A percentile compares a stretch with the other conserved stretches of the same genome.
phyloP scores from a whole-genome alignment of 2,797 vertebrate species.

The Chelidonichthys spinosus region DNA sequence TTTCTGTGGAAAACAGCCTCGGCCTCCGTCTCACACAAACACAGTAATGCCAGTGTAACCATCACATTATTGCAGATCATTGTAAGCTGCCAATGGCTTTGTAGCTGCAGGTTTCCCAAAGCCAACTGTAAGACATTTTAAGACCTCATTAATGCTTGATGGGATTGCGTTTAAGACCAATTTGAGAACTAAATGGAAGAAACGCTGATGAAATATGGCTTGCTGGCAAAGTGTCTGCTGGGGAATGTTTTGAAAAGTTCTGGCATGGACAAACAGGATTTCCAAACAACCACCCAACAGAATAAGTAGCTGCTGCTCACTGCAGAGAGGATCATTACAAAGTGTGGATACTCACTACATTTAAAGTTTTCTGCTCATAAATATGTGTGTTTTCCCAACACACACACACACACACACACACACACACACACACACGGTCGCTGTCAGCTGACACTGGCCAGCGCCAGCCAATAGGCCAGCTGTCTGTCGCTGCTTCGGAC shows the following conservation, averaged over 20 bases:
- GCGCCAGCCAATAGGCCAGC: conserved; percentile 42
- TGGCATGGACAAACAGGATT: conserved; percentile 1
- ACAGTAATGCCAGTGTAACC: conserved; percentile 27
- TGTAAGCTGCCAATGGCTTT: conserved; percentile 23
- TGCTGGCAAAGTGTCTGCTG: conserved; percentile 5
- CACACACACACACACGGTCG: background rate
- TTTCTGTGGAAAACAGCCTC: conserved; percentile 55
- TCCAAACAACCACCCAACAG: conserved; percentile 2
- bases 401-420: conserved; percentile 38
- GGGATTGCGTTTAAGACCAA: conserved; percentile 25
- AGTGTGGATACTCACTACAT: background rate
- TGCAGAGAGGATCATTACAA: conserved; percentile 3
- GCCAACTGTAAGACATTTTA: conserved; percentile 36
- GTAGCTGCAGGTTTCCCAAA: conserved; percentile 35
- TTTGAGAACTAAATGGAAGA: conserved; percentile 31
- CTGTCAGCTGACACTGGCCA: conserved; percentile 66
- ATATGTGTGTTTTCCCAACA: conserved; percentile 4
- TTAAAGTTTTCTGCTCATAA: conserved; percentile 1
- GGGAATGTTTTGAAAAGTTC: conserved; percentile 9
- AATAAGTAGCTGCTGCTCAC: conserved; percentile 14
- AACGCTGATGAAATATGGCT: conserved; percentile 22
- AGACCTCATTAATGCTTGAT: conserved; percentile 31
- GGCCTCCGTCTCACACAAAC: conserved; percentile 13
- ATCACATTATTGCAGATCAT: conserved; percentile 38
- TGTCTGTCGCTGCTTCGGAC: conserved; percentile 59